Base-by-base conservation (phyloP, 2,888 invertebrate species). In the Panorpa germanica region DNA sequence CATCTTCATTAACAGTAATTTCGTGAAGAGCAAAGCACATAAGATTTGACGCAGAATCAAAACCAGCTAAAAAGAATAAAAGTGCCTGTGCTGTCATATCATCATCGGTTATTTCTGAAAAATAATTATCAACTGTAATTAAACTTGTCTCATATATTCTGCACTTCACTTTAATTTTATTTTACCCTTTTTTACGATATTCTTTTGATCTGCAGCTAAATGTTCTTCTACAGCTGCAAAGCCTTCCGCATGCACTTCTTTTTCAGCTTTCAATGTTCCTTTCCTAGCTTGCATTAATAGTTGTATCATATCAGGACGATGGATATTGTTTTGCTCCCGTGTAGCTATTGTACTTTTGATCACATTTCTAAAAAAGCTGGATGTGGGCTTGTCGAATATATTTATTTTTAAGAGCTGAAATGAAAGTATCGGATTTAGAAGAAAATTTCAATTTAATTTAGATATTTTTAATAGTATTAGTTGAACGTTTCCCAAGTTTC, bases 271-370 rank as follows among this genome's bases (percentile, higher is more conserved):
- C n/a, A 28, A 13, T 4, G 31, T 19, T 11, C 33, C 32, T 25
- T 38, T 32, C 15, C 33, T 38, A 11, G 38, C 38, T 21, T 38
- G 25, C 15, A 36, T 30, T 18, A 38, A 19, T 14, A 38, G 11
- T 16, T 38, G 32, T 7, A 38, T 36, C 18, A 37, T 26, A 16
- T 38, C 38, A 9, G 32, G 33, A 5, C 38, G 19, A 5, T 25
- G 12, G 8, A 38, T 15, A 9, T 29, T 14, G 16, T 25, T 29
- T 12, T 32, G 17, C 6, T 36, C 29, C 16, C 38, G 24, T 11
- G 29, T 19, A 4, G 16, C 33, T 12, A 38, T 25, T 4, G 34
- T 25, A 4, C 32, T 31, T 17, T 26, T 21, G 4, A 38, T 22
- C 8, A 38, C 11, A 9, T 19, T 14, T 11, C 22, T 27, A 25